These are phyloP conservation scores for Callinectes sapidus DNA, from an alignment of 2,888 invertebrate species.

Conservation along the genomic window DNA sequence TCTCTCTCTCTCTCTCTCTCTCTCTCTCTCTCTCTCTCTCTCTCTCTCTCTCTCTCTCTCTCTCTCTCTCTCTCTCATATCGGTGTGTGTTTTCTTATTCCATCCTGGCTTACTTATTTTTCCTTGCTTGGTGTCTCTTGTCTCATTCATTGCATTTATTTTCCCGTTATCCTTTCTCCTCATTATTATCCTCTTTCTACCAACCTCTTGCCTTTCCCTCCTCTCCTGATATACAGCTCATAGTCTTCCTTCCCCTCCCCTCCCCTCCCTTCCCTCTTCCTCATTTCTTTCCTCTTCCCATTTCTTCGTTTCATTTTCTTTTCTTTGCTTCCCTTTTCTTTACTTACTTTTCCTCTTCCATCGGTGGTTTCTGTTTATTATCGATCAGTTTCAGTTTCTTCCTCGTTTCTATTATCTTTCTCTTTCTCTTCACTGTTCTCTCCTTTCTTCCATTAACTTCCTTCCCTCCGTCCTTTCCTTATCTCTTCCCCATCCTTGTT, in stretches of 20 bases:
- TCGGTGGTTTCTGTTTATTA: too few species aligned
- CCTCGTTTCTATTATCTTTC: not conserved
- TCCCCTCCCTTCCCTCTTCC: not conserved
- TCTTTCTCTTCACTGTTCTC: not conserved
- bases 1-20: slow-evolving; percentile 1
- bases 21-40: not conserved
- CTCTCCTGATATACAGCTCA: not conserved
- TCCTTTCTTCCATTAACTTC: too few species aligned
- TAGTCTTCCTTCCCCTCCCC: not conserved
- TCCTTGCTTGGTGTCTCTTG: not conserved
- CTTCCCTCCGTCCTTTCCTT: not conserved
- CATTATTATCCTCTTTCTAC: not conserved
- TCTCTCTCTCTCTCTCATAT: too few species aligned
- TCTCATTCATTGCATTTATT: not conserved
- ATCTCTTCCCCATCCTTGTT: not conserved
- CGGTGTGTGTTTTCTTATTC: not conserved
- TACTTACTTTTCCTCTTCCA: not conserved
- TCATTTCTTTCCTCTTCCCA: not conserved
- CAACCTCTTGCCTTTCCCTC: not conserved
- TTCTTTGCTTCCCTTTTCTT: not conserved
- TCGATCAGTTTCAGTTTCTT: too few species aligned
- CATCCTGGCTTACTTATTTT: not conserved
- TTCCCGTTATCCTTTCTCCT: not conserved
- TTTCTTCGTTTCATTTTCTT: not conserved
- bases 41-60: not conserved